Conservation (phyloP, 2,888 invertebrate genomes). For the Penaeus monodon region DNA sequence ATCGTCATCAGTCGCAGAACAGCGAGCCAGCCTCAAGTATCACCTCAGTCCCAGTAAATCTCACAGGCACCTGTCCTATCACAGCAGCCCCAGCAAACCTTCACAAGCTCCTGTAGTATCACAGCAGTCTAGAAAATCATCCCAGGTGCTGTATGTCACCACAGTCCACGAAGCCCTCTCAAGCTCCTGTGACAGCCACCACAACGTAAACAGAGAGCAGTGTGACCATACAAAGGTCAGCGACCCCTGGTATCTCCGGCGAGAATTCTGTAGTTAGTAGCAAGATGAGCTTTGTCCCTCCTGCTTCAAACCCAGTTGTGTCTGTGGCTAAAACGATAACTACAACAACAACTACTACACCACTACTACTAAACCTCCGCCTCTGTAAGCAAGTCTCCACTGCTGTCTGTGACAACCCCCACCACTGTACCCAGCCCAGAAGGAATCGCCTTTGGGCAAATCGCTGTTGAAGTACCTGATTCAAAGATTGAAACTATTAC, state of each 20-base stretch:
- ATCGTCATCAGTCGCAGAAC: constrained; percentile 17
- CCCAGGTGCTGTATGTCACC: neutral
- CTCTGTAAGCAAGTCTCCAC: constrained; percentile 28
- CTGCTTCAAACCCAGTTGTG: constrained; percentile 25
- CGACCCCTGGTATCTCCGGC: constrained; percentile 22
- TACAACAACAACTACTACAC: constrained; percentile 15
- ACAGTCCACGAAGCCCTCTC: neutral
- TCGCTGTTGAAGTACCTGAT: constrained; percentile 33
- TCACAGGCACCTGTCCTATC: constrained; percentile 9
- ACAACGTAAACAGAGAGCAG: too few species aligned
- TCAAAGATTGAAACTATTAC: constrained; percentile 52
- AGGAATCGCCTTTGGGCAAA: constrained; percentile 21
- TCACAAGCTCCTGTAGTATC: constrained; percentile 4
- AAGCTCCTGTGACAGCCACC: neutral
- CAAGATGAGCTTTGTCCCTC: constrained; percentile 19
- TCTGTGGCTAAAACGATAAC: constrained; percentile 24
- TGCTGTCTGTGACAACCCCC: constrained; percentile 28
- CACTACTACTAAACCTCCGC: constrained; percentile 12
- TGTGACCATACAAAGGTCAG: neutral
- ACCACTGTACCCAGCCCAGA: constrained; percentile 23
- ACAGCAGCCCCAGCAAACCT: neutral
- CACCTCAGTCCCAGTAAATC: constrained; percentile 33
- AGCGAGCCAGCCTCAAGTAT: constrained; percentile 12
- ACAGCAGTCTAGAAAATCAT: neutral
- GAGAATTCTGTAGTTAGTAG: constrained; percentile 17